Conservation (phyloP, 2,113 vertebrate species). For the Barbus barbus region DNA sequence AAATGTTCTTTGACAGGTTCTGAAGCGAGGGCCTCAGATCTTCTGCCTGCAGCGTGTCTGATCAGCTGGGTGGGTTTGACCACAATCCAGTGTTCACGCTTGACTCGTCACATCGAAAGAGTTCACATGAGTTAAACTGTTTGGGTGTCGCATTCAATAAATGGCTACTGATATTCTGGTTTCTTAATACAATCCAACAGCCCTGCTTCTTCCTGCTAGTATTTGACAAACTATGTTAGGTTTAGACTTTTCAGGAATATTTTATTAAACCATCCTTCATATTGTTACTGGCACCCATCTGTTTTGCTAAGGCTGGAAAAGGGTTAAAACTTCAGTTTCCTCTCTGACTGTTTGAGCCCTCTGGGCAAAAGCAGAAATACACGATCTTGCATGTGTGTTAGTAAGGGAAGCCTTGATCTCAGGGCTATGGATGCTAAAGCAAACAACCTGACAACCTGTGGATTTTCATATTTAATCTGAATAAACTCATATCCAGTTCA, state of each 20-base stretch:
- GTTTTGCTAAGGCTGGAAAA: background rate
- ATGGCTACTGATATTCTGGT: background rate
- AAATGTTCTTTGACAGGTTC: slow-evolving; percentile 32
- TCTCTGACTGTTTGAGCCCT: slow-evolving; percentile 30
- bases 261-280: background rate
- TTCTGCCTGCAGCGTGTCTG: background rate
- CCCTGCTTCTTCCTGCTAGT: background rate
- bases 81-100: background rate
- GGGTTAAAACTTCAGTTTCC: slow-evolving; percentile 1
- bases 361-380: background rate
- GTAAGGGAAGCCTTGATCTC: slow-evolving; percentile 8
- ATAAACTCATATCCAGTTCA: background rate
- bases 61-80: background rate
- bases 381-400: slow-evolving; percentile 6
- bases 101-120: background rate
- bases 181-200: background rate
- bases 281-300: background rate
- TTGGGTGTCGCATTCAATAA: background rate
- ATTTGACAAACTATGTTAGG: background rate
- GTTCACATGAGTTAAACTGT: background rate
- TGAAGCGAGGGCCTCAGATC: background rate
- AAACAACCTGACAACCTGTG: background rate
- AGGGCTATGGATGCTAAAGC: slow-evolving; percentile 6
- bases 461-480: background rate
- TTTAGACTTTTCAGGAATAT: background rate